A percentile compares a stretch with the other conserved stretches of the same genome.
phyloP scores from a whole-genome alignment of 2,888 invertebrate genomes.

The Boloria euphrosyne region DNA sequence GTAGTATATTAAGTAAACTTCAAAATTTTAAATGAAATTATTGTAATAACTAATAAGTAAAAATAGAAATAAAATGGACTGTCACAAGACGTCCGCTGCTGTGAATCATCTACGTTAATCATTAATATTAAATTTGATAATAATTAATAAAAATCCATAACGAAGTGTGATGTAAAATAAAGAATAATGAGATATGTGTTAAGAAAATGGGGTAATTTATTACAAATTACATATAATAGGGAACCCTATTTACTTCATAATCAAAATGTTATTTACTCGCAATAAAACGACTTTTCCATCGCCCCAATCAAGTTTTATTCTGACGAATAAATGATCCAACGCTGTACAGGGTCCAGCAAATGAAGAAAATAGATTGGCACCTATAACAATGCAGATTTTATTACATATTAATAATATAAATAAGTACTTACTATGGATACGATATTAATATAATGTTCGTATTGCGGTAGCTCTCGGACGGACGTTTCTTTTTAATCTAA shows the following conservation, averaged over 20 bases:
- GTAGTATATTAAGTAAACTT: too few relatives aligned
- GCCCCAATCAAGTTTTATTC: slow-evolving; percentile 68
- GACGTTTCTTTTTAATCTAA: neutral
- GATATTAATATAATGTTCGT: neutral
- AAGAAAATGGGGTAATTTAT: neutral
- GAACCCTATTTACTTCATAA: neutral
- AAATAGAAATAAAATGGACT: too few relatives aligned
- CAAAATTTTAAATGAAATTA: too few relatives aligned
- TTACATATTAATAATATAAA: too few relatives aligned
- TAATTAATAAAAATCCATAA: too few relatives aligned
- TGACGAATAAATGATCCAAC: slow-evolving; percentile 60
- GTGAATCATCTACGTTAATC: too few relatives aligned
- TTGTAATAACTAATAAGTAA: too few relatives aligned
- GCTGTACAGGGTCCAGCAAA: slow-evolving; percentile 63
- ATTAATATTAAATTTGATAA: too few relatives aligned
- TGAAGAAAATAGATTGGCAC: slow-evolving; percentile 65
- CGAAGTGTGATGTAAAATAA: too few relatives aligned
- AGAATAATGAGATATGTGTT: neutral
- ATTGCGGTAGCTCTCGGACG: neutral
- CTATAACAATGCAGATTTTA: slow-evolving; percentile 44
- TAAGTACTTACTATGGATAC: neutral
- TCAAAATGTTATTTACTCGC: slow-evolving; percentile 50
- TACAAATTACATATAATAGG: too few relatives aligned
- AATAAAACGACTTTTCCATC: slow-evolving; percentile 60
- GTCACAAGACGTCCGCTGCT: too few relatives aligned